These are phyloP conservation scores for Cinclus cinclus DNA, from an alignment of 2,113 vertebrate genomes.

Conservation along the genomic window DNA sequence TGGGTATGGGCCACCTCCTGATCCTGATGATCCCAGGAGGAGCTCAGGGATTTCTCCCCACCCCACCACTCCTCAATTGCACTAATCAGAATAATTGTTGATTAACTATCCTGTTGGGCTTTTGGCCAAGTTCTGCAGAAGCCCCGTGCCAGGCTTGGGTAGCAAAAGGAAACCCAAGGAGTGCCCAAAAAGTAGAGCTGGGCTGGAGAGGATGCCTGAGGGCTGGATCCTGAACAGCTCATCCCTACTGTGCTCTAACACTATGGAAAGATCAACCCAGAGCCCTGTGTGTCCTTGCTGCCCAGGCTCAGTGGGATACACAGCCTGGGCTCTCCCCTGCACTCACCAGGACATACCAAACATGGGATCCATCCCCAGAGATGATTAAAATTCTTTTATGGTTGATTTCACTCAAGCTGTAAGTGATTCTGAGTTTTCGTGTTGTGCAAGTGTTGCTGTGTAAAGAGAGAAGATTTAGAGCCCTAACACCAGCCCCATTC, in stretches of 20 bases:
- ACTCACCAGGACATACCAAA: neutral
- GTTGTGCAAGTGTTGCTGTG: neutral
- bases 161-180: neutral
- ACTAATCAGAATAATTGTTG: neutral
- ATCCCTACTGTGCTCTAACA: neutral
- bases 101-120: rapidly evolving
- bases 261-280: neutral
- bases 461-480: neutral
- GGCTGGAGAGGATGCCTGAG: neutral
- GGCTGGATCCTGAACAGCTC: neutral
- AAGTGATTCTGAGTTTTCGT: neutral
- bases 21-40: neutral
- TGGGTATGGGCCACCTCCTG: rapidly evolving
- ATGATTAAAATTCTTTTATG: neutral
- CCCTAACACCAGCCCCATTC: neutral
- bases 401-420: neutral
- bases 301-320: neutral
- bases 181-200: neutral
- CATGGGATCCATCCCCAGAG: rapidly evolving
- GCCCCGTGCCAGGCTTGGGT: neutral
- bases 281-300: neutral
- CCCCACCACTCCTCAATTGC: rapidly evolving
- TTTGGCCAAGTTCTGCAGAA: rapidly evolving
- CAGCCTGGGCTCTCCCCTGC: neutral
- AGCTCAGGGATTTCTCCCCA: neutral